Evolutionary conservation across 2,797 vertebrate species (phyloP).

Genomic region (Antrozous pallidus): DNA sequence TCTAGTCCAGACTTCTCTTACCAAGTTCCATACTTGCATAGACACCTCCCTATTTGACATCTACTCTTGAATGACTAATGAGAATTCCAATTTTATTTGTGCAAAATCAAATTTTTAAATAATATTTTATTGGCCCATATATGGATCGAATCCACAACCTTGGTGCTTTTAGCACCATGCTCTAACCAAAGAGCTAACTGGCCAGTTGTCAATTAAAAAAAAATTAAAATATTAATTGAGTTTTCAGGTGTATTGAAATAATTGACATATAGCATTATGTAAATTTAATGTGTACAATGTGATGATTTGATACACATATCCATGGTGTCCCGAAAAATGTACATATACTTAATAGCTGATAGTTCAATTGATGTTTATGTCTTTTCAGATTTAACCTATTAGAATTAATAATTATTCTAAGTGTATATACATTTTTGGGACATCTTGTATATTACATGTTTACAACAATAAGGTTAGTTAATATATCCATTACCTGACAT

Average conservation of each 20-base stretch:
- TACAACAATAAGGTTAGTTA: not conserved
- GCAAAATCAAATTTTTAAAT: not conserved
- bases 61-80: not conserved
- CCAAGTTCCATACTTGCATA: not conserved
- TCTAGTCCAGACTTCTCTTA: not conserved
- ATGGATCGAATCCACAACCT: too few relatives aligned
- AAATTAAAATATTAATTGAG: not conserved
- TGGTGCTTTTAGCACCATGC: too few relatives aligned
- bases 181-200: too few relatives aligned
- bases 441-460: not conserved
- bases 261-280: not conserved
- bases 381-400: too few relatives aligned
- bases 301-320: not conserved
- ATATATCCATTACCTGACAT: not conserved
- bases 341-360: too few relatives aligned
- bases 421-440: too few relatives aligned
- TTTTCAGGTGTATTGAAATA: not conserved
- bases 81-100: not conserved
- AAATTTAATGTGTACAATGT: not conserved
- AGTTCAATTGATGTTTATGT: too few relatives aligned
- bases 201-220: too few relatives aligned
- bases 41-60: not conserved
- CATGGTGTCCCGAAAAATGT: not conserved
- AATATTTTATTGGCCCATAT: too few relatives aligned
- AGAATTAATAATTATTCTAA: too few relatives aligned